These are phyloP conservation scores for Semnornis frantzii DNA, from an alignment of 2,113 vertebrate species.

Conservation along the genomic window DNA sequence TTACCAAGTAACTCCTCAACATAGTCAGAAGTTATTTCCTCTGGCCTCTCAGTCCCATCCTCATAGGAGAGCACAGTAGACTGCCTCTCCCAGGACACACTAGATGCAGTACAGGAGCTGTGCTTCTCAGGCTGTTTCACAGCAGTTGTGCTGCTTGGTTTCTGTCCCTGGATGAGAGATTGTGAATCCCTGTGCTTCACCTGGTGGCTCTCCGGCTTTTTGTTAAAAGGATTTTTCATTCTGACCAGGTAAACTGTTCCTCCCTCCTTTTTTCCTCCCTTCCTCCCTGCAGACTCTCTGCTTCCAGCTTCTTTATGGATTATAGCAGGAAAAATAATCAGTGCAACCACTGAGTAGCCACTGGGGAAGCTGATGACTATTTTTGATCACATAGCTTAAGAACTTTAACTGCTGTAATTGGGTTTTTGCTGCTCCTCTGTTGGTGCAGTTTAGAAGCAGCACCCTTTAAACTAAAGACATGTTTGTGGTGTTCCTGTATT, in stretches of 20 bases:
- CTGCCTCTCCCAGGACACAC: background rate
- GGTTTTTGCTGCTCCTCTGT: background rate
- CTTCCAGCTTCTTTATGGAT: background rate
- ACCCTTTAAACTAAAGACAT: background rate
- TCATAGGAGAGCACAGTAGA: background rate
- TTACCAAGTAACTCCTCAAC: background rate
- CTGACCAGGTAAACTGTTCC: background rate
- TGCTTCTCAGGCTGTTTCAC: background rate
- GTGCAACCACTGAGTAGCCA: background rate
- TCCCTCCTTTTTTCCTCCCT: accelerated
- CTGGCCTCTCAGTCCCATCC: background rate
- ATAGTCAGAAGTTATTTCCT: background rate
- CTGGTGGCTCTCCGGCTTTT: background rate
- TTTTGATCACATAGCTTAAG: background rate
- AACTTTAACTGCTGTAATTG: background rate
- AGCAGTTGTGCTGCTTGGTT: background rate
- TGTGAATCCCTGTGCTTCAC: background rate
- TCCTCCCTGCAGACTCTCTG: background rate
- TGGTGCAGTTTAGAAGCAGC: background rate
- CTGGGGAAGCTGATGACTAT: background rate
- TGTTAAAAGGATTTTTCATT: background rate
- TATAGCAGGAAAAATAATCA: background rate
- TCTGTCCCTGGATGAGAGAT: background rate
- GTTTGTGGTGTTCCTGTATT: background rate
- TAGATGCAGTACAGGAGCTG: background rate